Base-by-base conservation (phyloP, 2,797 vertebrate genomes). In the Staurois parvus region DNA sequence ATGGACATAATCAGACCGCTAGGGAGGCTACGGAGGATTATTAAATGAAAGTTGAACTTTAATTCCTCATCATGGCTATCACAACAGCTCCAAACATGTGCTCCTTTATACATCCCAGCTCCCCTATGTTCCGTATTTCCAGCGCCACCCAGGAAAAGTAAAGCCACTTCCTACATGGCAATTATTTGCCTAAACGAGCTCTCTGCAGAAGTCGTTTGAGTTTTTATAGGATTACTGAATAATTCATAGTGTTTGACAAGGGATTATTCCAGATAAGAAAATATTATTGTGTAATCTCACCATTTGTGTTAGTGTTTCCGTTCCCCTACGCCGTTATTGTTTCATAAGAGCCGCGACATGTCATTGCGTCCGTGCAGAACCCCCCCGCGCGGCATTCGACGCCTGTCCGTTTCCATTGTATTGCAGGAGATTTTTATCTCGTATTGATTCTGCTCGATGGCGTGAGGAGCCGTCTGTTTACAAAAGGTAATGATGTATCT, bases 401-500 rank as follows among this genome's bases (percentile, higher is more conserved):
- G 24, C 56, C 30, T 62, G 79, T 72, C 79, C 45, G 30, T 81
- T 81, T 70, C 13, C 34, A 30, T 79, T 79, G 29, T 24, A 26
- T n/a, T 32, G 26, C n/a, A 24, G 30, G 19, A 68, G 78, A 80
- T 80, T 78, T 78, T 78, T 24, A 62, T 78, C 76, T 67, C 62
- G 26, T 78, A 67, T 78, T 37, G 76, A 78, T 78, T 78, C 62
- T 72, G 79, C 45, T 80, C 67, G n/a, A 80, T 48, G 29, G 68
- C 30, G 79, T 70, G 79, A 80, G 79, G 21, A 34, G 69, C 66
- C 67, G 52, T 80, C 69, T 80, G 67, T 72, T 70, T 72, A 45
- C 52, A 70, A 64, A 80, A 80, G 79, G 79, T 80, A 68, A 80
- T 80, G 79, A 80, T 80, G 79, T 70, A 80, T 72, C 69, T 80